Evolutionary conservation across 1,140 invertebrate genomes (phyloP).

Genomic region (Latrodectus geometricus): DNA sequence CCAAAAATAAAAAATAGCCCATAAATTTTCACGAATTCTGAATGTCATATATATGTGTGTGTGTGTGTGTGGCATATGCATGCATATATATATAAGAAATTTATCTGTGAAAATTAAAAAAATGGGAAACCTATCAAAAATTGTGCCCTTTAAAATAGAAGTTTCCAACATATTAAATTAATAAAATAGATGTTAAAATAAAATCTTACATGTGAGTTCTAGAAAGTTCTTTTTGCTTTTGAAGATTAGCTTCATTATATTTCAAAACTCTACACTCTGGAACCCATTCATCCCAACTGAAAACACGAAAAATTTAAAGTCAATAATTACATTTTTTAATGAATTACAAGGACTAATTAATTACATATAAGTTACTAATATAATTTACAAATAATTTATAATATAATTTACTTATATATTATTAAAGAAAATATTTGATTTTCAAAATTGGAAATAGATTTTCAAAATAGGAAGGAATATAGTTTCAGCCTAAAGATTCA

Average conservation of each 20-base stretch:
- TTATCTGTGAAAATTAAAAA: too few relatives aligned
- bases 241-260: constrained; percentile 90
- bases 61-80: too few relatives aligned
- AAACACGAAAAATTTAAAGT: constrained; percentile 65
- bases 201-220: constrained; percentile 46
- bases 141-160: too few relatives aligned
- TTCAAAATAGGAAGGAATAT: background rate
- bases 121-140: too few relatives aligned
- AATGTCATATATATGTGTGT: too few relatives aligned
- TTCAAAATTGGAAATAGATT: background rate
- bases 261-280: constrained; percentile 92
- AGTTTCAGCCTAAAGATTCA: too few relatives aligned
- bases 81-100: too few relatives aligned
- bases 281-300: constrained; percentile 98
- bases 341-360: background rate
- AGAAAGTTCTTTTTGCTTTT: constrained; percentile 89
- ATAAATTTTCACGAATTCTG: too few relatives aligned
- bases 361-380: too few relatives aligned
- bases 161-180: too few relatives aligned
- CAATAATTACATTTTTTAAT: background rate
- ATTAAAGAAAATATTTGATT: too few relatives aligned
- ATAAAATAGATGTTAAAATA: constrained; percentile 2
- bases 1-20: too few relatives aligned
- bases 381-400: background rate
- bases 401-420: background rate